Conservation (phyloP, 2,888 invertebrate genomes). For the Morpho deidamia region DNA sequence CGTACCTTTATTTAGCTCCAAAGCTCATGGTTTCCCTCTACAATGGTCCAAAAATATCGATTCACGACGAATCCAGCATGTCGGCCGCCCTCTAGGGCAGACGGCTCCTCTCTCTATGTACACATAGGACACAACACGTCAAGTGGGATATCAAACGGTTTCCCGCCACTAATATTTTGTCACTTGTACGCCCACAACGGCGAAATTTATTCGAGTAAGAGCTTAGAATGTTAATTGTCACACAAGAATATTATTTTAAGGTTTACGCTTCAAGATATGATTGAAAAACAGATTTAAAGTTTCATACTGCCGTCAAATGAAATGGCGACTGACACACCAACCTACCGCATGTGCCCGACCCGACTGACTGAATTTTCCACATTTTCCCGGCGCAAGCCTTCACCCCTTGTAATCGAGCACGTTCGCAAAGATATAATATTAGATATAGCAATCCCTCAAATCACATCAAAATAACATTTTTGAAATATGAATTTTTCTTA, state of each 20-base stretch:
- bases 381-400: constrained; percentile 76
- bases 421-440: constrained; percentile 51
- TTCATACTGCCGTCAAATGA: constrained; percentile 48
- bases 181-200: constrained; percentile 43
- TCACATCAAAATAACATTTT: too few relatives aligned
- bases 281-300: constrained; percentile 64
- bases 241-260: constrained; percentile 27
- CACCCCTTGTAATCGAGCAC: constrained; percentile 75
- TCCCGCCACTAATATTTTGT: constrained; percentile 75
- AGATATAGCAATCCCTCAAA: too few relatives aligned
- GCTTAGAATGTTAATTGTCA: constrained; percentile 12
- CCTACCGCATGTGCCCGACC: constrained; percentile 60
- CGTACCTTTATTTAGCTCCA: constrained; percentile 70
- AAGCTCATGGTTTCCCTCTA: constrained; percentile 70
- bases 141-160: constrained; percentile 75
- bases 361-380: constrained; percentile 71
- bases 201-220: constrained; percentile 3
- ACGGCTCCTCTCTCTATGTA: constrained; percentile 71
- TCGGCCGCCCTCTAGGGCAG: constrained; percentile 75
- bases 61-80: constrained; percentile 76
- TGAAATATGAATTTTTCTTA: too few relatives aligned
- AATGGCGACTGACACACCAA: constrained; percentile 45
- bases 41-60: constrained; percentile 76
- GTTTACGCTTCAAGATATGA: constrained; percentile 43
- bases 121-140: constrained; percentile 77